Conservation (phyloP, 2,113 vertebrate species). For the Aix galericulata region DNA sequence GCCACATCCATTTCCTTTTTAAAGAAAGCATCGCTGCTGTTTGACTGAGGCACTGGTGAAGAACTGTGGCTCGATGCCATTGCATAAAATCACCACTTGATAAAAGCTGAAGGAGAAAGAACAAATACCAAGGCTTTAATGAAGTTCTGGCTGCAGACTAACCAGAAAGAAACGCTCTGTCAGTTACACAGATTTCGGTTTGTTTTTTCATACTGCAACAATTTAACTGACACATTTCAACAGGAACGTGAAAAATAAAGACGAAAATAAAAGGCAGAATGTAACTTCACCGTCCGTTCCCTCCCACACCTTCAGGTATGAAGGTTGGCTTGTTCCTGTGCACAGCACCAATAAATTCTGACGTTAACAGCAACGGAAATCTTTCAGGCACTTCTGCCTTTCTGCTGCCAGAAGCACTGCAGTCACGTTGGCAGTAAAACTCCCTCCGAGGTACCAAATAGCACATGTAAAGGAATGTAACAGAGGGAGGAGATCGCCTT, state of each 20-base stretch:
- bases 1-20: slow-evolving; percentile 86
- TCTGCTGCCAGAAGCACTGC: not conserved
- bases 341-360: not conserved
- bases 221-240: not conserved
- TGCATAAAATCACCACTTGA: slow-evolving; percentile 85
- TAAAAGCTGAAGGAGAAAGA: slow-evolving; percentile 75
- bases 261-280: not conserved
- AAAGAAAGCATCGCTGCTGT: slow-evolving; percentile 84
- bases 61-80: slow-evolving; percentile 96
- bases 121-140: slow-evolving; percentile 4
- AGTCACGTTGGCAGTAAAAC: not conserved
- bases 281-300: not conserved
- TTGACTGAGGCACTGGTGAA: slow-evolving; percentile 87
- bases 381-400: not conserved
- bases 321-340: not conserved
- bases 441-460: not conserved
- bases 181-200: not conserved
- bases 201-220: not conserved
- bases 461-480: not conserved
- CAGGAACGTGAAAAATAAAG: not conserved
- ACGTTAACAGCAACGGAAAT: not conserved
- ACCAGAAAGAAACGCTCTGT: not conserved
- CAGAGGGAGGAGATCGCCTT: not conserved
- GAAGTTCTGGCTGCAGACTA: not conserved
- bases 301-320: not conserved